A percentile compares a stretch with the other conserved stretches of the same genome.
phyloP scores from a whole-genome alignment of 30 jellyfish, hydroid and myxozoan species.

The Aurelia coerulea region DNA sequence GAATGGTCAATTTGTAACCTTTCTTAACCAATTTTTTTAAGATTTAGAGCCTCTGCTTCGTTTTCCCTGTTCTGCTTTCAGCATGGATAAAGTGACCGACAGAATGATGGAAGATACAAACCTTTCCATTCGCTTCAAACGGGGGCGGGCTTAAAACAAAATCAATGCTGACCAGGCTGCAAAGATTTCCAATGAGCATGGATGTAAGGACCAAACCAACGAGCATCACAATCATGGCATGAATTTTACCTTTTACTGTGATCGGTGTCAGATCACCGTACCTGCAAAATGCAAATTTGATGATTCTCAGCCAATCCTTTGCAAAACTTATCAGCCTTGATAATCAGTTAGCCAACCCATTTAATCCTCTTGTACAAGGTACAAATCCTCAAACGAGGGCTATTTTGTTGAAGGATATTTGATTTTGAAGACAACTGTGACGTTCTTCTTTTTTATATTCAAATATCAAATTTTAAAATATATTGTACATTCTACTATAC shows the following conservation, averaged over 20 bases:
- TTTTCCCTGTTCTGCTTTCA: too few species aligned
- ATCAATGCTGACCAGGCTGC: background rate
- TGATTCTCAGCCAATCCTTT: background rate
- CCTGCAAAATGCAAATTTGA: background rate
- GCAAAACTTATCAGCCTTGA: background rate
- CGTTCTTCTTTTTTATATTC: too few species aligned
- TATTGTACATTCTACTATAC: too few species aligned
- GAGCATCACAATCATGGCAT: constrained; percentile 16
- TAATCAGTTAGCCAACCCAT: background rate
- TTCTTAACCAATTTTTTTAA: too few species aligned
- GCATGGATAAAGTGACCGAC: too few species aligned
- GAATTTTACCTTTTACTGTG: constrained; percentile 23
- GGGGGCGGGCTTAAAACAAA: background rate
- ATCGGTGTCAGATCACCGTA: constrained; percentile 59
- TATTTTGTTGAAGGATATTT: too few species aligned
- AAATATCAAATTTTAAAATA: too few species aligned
- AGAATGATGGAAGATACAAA: background rate
- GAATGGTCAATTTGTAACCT: too few species aligned
- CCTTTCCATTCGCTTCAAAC: constrained; percentile 12
- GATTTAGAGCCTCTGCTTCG: too few species aligned
- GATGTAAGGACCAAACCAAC: constrained; percentile 32
- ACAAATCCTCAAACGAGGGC: too few species aligned
- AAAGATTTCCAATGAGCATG: constrained; percentile 15
- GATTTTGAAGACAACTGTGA: too few species aligned
- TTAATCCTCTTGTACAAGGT: too few species aligned